Conservation (phyloP, 2,888 invertebrate genomes). For the Parapristionchus giblindavisi region DNA sequence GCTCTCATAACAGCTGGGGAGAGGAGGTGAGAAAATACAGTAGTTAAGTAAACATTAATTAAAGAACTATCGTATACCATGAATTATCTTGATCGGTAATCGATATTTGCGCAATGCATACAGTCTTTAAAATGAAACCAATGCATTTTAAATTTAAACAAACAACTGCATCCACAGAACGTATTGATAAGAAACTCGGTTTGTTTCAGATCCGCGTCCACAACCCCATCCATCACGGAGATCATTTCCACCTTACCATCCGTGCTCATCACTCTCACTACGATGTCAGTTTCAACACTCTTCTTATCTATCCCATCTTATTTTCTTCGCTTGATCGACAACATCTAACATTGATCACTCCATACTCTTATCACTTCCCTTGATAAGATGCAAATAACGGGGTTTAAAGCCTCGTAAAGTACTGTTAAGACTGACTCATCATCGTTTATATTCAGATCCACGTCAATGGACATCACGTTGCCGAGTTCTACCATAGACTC, state of each 20-base stretch:
- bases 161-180: not conserved
- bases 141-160: not conserved
- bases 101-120: not conserved
- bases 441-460: constrained; percentile 48
- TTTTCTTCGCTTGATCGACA: not conserved
- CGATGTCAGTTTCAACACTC: constrained; percentile 40
- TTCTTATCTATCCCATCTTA: not conserved
- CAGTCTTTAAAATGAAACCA: not conserved
- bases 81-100: not conserved
- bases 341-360: not conserved
- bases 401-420: not conserved
- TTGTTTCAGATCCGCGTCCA: constrained; percentile 44
- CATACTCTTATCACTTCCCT: not conserved
- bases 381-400: too few species aligned
- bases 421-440: not conserved
- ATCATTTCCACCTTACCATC: constrained; percentile 54
- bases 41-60: not conserved
- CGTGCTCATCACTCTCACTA: constrained; percentile 53
- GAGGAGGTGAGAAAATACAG: constrained; percentile 41
- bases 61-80: not conserved
- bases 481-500: constrained; percentile 58
- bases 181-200: not conserved
- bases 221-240: constrained; percentile 54
- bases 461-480: constrained; percentile 57
- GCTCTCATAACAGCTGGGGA: constrained; percentile 54